Percentiles rank a stretch among this genome's conserved stretches.
phyloP scores from a whole-genome alignment of 2,797 vertebrate genomes.

The Austrolebias charrua region DNA sequence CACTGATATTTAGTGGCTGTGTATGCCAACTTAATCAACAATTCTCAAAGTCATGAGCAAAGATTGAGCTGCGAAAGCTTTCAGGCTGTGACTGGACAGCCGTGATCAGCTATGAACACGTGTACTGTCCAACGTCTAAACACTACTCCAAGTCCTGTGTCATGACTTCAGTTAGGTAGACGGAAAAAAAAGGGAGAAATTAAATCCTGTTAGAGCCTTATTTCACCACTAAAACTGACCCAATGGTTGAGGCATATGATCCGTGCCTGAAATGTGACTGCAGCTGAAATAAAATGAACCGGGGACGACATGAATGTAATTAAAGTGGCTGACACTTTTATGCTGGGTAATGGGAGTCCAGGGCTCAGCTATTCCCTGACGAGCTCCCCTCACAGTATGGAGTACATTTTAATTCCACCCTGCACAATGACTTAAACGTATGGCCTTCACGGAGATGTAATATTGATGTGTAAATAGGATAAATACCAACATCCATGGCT shows the following conservation, averaged over 20 bases:
- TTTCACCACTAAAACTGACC: conserved; percentile 45
- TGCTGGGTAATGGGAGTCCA: conserved; percentile 84
- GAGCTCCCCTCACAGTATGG: conserved; percentile 83
- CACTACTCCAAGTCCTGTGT: conserved; percentile 43
- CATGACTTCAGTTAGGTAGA: conserved; percentile 36
- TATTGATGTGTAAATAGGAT: conserved; percentile 98
- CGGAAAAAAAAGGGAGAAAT: background rate
- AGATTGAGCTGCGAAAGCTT: conserved; percentile 29
- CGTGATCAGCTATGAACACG: conserved; percentile 54
- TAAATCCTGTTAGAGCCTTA: conserved; percentile 26
- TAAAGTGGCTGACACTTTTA: conserved; percentile 84
- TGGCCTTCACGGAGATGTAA: conserved; percentile 91
- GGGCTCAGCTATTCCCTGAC: conserved; percentile 85
- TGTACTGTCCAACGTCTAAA: conserved; percentile 49
- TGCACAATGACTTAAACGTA: conserved; percentile 96
- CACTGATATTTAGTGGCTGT: conserved; percentile 77
- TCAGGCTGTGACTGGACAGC: conserved; percentile 48
- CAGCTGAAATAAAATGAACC: conserved; percentile 76
- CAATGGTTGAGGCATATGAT: conserved; percentile 65
- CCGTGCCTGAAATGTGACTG: conserved; percentile 74
- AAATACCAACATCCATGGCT: conserved; percentile 95
- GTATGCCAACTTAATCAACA: conserved; percentile 73
- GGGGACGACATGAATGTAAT: conserved; percentile 81
- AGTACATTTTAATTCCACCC: conserved; percentile 92
- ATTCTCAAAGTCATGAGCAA: conserved; percentile 61